Percentiles rank a stretch among this genome's conserved stretches.
These are phyloP conservation scores for Orthosia gothica DNA, from an alignment of 2,888 invertebrate species.

Conservation along the genomic window DNA sequence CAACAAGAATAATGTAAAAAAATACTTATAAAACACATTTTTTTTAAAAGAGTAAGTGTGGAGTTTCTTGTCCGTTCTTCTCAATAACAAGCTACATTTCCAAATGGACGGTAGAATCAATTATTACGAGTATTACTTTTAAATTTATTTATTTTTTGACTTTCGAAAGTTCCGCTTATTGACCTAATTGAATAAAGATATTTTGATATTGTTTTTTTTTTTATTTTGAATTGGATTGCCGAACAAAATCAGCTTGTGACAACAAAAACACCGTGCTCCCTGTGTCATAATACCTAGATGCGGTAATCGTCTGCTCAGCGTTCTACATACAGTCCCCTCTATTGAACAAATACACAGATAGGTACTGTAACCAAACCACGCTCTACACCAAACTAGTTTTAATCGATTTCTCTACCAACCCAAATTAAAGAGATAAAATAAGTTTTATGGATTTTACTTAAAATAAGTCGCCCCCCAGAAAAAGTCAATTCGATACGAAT, in stretches of 20 bases:
- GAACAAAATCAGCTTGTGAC: conserved; percentile 58
- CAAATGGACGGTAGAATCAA: no score
- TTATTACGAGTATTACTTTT: no score
- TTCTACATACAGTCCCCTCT: conserved; percentile 11
- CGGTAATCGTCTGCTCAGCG: conserved; percentile 14
- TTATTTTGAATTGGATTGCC: no score
- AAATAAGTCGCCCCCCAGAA: conserved; percentile 30
- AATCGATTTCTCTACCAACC: conserved; percentile 26
- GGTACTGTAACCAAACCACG: conserved; percentile 3
- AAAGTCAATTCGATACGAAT: conserved; percentile 55
- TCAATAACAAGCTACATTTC: no score
- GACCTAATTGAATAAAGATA: no score
- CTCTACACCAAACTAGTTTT: conserved; percentile 37
- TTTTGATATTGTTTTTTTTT: no score
- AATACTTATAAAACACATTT: no score
- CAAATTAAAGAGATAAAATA: conserved; percentile 45
- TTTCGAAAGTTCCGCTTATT: no score
- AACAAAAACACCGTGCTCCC: conserved; percentile 48
- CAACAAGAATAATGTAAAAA: no score
- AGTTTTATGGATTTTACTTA: conserved; percentile 25
- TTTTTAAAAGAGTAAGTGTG: no score
- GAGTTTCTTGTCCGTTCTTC: no score
- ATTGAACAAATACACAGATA: conserved; percentile 36
- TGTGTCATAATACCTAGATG: conserved; percentile 25
- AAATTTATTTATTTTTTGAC: no score